Base-by-base conservation (phyloP, 2,888 invertebrate species). In the Acleris cristana region DNA sequence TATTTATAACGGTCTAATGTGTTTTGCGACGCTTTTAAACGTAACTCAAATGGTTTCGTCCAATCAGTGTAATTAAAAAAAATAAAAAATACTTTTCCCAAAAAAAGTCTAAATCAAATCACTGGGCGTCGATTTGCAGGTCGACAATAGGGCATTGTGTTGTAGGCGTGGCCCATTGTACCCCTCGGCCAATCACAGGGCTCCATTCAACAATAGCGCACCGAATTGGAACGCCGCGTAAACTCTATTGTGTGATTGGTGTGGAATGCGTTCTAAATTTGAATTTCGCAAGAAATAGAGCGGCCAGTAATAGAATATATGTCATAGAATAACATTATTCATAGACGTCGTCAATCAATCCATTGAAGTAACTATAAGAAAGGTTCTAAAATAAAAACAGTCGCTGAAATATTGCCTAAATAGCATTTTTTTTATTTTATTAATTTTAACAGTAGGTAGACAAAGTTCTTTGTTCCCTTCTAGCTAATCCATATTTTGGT, bases 141-240 rank as follows among this genome's bases (percentile, higher is more conserved):
- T 79, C 86, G 82, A 92, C 92, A 92, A 92, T 92, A 86, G 91
- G 88, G 87, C 76, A 91, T 91, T 92, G 92, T 90, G 86, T 79
- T 74, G 87, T 83, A 81, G 92, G 92, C 92, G 92, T 88, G 86
- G 82, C 83, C 89, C 90, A 92, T 92, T 92, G 92, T 91, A 78
- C 80, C 82, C 77, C 76, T 76, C 85, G 74, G 75, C 92, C 92
- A 92, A 92, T 91, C 83, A 80, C 79, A 75, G 77, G 77, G 78
- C 78, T 52, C 77, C 74, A 74, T 82, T 84, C 85, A 90, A 92
- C 92, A 92, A 92, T 92, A 92, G 90, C 89, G 82, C 86, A 84
- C 89, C 90, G 90, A 90, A 90, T 89, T 88, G 90, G 87, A 88
- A 88, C 86, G 84, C 84, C 74, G 78, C 81, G 80, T 82, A 79